Base-by-base conservation (phyloP, 2,797 vertebrate species). In the Chaunax sp. region DNA sequence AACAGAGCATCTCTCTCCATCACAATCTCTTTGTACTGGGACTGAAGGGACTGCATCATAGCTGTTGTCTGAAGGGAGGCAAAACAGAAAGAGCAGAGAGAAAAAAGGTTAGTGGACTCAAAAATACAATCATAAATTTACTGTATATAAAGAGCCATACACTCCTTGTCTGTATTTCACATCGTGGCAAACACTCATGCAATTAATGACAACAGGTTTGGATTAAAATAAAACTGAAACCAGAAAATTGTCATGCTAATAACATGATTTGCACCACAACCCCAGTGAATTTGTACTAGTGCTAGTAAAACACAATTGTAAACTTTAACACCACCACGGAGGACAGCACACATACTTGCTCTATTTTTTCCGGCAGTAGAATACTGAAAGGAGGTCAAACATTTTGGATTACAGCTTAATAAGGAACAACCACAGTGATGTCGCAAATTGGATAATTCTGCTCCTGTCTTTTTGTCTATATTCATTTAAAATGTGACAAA, bases 1-100 rank as follows among this genome's bases (percentile, higher is more conserved):
- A 96, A 72, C 47, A 98, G 86, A 50, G 90, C 90, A 85, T 99
- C 97, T 84, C 95, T 93, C 81, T 98, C 97, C 73, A 90, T 94
- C 78, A 95, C 88, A 66, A 96, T 77, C 16, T 95, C 95, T 57
- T 61, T 93, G 78, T 94, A 95, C 69, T 96, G 94, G 63, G 75
- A 93, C 87, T 97, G 95, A 54, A 94, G 92, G 56, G 95, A 93
- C 58, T 96, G 94, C 88, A 96, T 94, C 82, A 90, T 91, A 40
- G 85, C 87, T 59, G 95, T 94, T 67, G 92, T 94, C 97, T 99
- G 92, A 11, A 90, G 25, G 77, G 70, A 54, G 18, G 23, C 16
- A 28, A 19, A 13, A 37, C 19, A 66, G 16, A 49, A 22, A 55
- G 8, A 38, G 9, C 13, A 53, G 8, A 59, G 7, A 65, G 22